phyloP scores from a whole-genome alignment of 2,888 invertebrate species.

The Acrocyrtus sp. region DNA sequence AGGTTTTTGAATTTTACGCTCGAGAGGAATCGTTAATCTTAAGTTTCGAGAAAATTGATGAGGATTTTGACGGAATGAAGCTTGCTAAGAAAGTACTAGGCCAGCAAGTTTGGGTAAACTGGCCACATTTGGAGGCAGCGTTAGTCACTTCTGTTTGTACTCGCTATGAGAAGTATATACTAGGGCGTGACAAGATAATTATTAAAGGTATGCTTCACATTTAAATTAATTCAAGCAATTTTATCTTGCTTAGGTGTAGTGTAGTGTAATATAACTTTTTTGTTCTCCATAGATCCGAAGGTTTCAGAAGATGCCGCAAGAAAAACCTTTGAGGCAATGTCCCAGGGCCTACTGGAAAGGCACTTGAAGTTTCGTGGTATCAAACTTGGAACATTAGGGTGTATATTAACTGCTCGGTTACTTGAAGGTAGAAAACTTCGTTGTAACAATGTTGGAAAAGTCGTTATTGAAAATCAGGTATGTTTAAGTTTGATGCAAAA shows the following conservation, averaged over 20 bases:
- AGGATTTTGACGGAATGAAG: slow-evolving; percentile 69
- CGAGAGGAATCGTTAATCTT: slow-evolving; percentile 86
- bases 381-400: slow-evolving; percentile 74
- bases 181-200: slow-evolving; percentile 34
- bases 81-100: slow-evolving; percentile 77
- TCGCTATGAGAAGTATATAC: slow-evolving; percentile 37
- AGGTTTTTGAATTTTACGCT: slow-evolving; percentile 88
- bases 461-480: slow-evolving; percentile 73
- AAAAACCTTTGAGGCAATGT: slow-evolving; percentile 48
- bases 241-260: no score
- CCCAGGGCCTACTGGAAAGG: slow-evolving; percentile 52
- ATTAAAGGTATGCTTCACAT: slow-evolving; percentile 34
- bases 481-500: neutral
- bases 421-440: slow-evolving; percentile 76
- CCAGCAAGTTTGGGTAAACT: slow-evolving; percentile 81
- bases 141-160: slow-evolving; percentile 54
- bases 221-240: neutral
- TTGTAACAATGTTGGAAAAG: slow-evolving; percentile 72
- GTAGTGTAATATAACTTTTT: neutral
- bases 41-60: slow-evolving; percentile 65
- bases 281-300: slow-evolving; percentile 41
- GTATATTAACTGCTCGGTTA: slow-evolving; percentile 75
- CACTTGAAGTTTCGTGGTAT: slow-evolving; percentile 81
- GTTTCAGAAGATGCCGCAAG: slow-evolving; percentile 34
- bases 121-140: slow-evolving; percentile 82